phyloP scores from a whole-genome alignment of 2,888 invertebrate genomes.

The Mythimna ferrago region DNA sequence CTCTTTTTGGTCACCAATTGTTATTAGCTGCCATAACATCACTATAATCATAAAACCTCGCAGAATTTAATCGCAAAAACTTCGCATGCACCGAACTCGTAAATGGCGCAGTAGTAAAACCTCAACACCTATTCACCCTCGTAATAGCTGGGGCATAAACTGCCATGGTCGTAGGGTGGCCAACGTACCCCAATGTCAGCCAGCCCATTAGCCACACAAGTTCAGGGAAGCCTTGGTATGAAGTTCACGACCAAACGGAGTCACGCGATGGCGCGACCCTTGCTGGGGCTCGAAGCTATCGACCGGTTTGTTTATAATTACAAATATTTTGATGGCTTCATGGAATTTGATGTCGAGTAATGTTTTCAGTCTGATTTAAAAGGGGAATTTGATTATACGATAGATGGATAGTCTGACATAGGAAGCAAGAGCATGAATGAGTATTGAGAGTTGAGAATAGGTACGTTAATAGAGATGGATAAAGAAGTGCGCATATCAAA shows the following conservation, averaged over 20 bases:
- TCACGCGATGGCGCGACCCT: constrained; percentile 58
- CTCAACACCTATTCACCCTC: constrained; percentile 30
- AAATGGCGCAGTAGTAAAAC: constrained; percentile 34
- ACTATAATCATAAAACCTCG: constrained; percentile 3
- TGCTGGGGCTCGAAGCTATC: constrained; percentile 28
- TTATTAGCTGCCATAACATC: constrained; percentile 14
- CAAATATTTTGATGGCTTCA: not conserved
- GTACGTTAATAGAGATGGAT: not conserved
- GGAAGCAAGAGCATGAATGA: not conserved
- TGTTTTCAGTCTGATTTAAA: too few species aligned
- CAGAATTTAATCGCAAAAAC: constrained; percentile 8
- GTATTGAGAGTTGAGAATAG: too few species aligned
- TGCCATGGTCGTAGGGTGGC: constrained; percentile 53
- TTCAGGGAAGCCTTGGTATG: constrained; percentile 63
- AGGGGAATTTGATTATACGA: not conserved
- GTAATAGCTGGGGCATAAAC: constrained; percentile 47
- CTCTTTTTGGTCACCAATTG: not conserved
- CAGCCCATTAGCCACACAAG: constrained; percentile 60
- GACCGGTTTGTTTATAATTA: constrained; percentile 45
- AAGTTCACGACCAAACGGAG: constrained; percentile 61
- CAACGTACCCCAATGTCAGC: constrained; percentile 62
- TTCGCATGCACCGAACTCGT: constrained; percentile 39
- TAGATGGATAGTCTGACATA: too few species aligned
- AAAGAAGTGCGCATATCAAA: not conserved
- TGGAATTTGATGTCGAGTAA: not conserved